These are phyloP conservation scores for Drosophila sechellia DNA, from an alignment of 1,140 invertebrate genomes.

Conservation along the genomic window DNA sequence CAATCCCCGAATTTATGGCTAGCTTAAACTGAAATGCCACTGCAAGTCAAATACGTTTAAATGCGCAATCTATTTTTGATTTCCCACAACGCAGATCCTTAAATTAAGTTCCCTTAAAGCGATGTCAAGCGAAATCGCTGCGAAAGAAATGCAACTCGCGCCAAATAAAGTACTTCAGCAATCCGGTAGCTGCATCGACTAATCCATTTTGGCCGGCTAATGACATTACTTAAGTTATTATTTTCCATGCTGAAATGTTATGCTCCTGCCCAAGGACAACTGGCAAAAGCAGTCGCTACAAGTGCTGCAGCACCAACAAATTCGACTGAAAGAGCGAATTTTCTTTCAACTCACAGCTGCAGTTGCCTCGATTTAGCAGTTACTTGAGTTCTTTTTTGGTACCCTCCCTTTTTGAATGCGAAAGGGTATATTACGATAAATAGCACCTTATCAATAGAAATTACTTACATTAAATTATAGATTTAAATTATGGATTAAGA, in stretches of 20 bases:
- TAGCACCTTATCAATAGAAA: too few species aligned
- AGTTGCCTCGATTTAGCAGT: constrained; percentile 31
- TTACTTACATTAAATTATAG: too few species aligned
- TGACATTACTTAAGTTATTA: constrained; percentile 83
- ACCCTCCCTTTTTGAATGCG: background rate
- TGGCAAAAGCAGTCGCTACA: constrained; percentile 24
- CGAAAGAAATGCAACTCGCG: background rate
- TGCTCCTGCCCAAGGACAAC: constrained; percentile 60
- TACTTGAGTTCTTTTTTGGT: constrained; percentile 30
- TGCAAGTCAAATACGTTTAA: constrained; percentile 20
- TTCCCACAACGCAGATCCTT: background rate
- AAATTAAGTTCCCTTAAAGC: background rate
- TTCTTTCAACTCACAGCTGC: constrained; percentile 54
- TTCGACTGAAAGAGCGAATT: constrained; percentile 56
- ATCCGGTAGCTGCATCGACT: constrained; percentile 49
- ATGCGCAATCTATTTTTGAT: constrained; percentile 23
- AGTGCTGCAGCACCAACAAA: constrained; percentile 34
- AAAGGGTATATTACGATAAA: too few species aligned
- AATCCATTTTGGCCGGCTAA: constrained; percentile 74
- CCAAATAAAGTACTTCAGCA: constrained; percentile 17
- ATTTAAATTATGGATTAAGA: too few species aligned
- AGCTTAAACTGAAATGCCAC: constrained; percentile 24
- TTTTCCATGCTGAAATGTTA: constrained; percentile 75
- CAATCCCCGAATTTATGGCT: constrained; percentile 30
- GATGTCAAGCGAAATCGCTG: background rate